A percentile compares a stretch with the other conserved stretches of the same genome.
Conservation (phyloP, 2,888 invertebrate genomes). For the Agapetus fuscipes region DNA sequence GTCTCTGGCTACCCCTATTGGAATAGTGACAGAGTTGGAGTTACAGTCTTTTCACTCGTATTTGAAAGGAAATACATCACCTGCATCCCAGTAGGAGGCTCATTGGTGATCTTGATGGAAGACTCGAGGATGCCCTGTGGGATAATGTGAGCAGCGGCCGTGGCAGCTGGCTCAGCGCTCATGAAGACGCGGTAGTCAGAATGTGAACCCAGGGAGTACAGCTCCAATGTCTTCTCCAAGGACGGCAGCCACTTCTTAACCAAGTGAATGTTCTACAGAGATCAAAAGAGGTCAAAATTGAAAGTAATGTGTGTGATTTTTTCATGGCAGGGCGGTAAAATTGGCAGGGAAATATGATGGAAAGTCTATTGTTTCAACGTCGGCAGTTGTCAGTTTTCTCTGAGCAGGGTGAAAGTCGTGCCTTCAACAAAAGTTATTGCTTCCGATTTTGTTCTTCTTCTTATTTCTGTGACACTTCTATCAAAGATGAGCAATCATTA, state of each 20-base stretch:
- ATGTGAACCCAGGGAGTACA: constrained; percentile 71
- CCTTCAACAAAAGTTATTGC: too few relatives aligned
- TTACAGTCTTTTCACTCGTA: too few relatives aligned
- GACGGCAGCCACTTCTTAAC: constrained; percentile 89
- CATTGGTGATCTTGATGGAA: constrained; percentile 95
- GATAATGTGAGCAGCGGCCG: constrained; percentile 81
- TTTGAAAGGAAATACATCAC: too few relatives aligned
- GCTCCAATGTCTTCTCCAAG: constrained; percentile 86
- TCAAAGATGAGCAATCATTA: too few relatives aligned
- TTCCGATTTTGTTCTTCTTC: too few relatives aligned
- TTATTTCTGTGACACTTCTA: too few relatives aligned
- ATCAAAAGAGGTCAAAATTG: too few relatives aligned
- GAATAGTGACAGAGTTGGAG: too few relatives aligned
- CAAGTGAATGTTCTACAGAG: constrained; percentile 78
- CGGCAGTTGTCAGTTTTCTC: too few relatives aligned
- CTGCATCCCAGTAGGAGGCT: constrained; percentile 93
- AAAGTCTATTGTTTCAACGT: too few relatives aligned
- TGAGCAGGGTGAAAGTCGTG: too few relatives aligned
- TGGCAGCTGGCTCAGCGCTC: constrained; percentile 89
- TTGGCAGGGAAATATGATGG: not conserved
- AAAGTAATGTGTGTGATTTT: not conserved
- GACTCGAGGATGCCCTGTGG: constrained; percentile 94
- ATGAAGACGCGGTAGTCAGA: constrained; percentile 78
- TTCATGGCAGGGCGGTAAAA: not conserved
- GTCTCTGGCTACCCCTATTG: too few relatives aligned